Percentiles rank a stretch among this genome's conserved stretches.
Conservation (phyloP, 2,797 vertebrate species). For the Euphonia xanthogaster region DNA sequence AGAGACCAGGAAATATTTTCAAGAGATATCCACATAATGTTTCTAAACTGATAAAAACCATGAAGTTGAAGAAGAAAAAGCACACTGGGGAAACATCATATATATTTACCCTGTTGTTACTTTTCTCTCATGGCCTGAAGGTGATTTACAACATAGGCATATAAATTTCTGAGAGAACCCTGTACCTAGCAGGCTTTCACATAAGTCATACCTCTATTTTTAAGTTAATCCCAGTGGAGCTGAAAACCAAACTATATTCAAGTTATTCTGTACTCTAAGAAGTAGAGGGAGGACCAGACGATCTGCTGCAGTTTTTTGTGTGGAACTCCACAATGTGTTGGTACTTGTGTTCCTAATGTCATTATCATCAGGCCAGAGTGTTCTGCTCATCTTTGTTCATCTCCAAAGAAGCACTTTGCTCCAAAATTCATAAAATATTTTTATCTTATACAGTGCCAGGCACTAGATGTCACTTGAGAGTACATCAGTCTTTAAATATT, state of each 20-base stretch:
- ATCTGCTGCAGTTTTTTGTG: neutral
- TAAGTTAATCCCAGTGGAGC: neutral
- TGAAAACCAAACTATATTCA: neutral
- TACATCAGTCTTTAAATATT: neutral
- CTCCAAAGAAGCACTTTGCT: neutral
- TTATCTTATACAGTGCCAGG: neutral
- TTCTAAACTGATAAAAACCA: neutral
- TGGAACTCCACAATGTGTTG: neutral
- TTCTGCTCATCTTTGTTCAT: neutral
- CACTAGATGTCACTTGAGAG: neutral
- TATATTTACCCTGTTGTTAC: neutral
- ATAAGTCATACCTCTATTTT: neutral
- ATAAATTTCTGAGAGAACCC: neutral
- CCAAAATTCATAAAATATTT: neutral
- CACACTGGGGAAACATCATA: neutral
- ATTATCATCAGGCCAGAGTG: neutral
- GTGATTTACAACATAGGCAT: neutral
- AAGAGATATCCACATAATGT: neutral
- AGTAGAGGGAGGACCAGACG: neutral
- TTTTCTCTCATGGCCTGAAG: neutral
- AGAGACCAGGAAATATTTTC: neutral
- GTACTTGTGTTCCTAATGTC: neutral
- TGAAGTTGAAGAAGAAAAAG: neutral
- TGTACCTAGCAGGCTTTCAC: neutral
- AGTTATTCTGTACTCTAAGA: neutral